These are phyloP conservation scores for Petrocephalus microphthalmus DNA, from an alignment of 2,113 vertebrate genomes.

Conservation along the genomic window DNA sequence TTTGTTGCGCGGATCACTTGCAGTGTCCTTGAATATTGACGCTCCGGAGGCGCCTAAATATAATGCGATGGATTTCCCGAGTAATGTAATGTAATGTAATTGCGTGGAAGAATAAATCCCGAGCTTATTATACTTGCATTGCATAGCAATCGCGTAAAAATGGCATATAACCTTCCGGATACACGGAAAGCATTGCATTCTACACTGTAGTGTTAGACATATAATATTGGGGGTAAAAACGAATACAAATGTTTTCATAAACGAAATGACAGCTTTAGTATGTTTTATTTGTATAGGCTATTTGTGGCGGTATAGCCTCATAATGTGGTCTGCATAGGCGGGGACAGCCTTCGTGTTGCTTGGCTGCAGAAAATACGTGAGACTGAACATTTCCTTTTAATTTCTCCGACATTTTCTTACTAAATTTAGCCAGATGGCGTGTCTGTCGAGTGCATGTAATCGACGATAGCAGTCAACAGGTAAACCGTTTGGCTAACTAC, in stretches of 20 bases:
- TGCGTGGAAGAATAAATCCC: not conserved
- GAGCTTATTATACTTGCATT: not conserved
- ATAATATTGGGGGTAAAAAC: not conserved
- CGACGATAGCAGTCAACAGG: not conserved
- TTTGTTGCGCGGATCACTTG: not conserved
- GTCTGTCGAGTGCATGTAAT: not conserved
- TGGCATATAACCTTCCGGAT: not conserved
- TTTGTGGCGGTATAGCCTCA: not conserved
- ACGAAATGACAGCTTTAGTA: not conserved
- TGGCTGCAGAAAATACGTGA: not conserved
- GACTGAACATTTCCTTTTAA: not conserved
- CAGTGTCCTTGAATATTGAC: not conserved
- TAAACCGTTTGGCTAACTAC: not conserved
- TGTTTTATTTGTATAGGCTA: not conserved
- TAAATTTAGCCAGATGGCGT: not conserved
- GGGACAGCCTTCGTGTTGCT: not conserved
- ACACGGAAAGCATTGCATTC: not conserved
- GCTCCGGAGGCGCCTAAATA: not conserved
- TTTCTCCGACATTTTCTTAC: not conserved
- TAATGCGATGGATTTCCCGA: not conserved
- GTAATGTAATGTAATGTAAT: not conserved
- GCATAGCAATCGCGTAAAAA: not conserved
- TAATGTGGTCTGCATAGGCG: not conserved
- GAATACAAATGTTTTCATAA: not conserved
- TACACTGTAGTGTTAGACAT: not conserved